These are phyloP conservation scores for Peromyscus melanophrys DNA, from an alignment of 2,797 vertebrate genomes.

Conservation along the genomic window DNA sequence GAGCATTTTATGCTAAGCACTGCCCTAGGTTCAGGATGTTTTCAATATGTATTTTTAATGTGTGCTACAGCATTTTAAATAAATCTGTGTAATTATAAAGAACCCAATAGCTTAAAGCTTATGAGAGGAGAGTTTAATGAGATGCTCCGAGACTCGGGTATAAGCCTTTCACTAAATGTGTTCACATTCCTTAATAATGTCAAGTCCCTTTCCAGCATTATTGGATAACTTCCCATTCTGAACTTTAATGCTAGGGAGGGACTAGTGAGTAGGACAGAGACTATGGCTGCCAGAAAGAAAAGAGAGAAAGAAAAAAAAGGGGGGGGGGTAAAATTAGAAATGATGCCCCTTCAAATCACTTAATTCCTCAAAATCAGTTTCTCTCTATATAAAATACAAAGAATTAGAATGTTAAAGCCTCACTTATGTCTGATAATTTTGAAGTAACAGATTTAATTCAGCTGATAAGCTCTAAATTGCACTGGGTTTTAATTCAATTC, in stretches of 20 bases:
- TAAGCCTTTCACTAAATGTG: neutral
- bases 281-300: neutral
- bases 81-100: neutral
- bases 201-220: neutral
- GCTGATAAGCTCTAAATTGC: neutral
- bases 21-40: constrained; percentile 62
- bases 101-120: neutral
- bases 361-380: constrained; percentile 49
- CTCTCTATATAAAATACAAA: constrained; percentile 7
- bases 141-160: neutral
- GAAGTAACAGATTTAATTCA: constrained; percentile 32
- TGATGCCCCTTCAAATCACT: neutral
- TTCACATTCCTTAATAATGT: neutral
- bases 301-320: too few relatives aligned
- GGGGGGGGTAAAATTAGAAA: constrained; percentile 31
- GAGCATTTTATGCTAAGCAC: neutral
- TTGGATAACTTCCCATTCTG: neutral
- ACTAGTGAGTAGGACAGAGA: neutral
- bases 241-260: neutral
- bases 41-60: constrained; percentile 48
- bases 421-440: constrained; percentile 30
- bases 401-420: neutral
- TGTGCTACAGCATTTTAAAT: constrained; percentile 12
- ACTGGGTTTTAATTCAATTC: constrained; percentile 33
- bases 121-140: constrained; percentile 12